Evolutionary conservation across 2,888 invertebrate genomes (phyloP).

Genomic region (Drosophila vallismaia): DNA sequence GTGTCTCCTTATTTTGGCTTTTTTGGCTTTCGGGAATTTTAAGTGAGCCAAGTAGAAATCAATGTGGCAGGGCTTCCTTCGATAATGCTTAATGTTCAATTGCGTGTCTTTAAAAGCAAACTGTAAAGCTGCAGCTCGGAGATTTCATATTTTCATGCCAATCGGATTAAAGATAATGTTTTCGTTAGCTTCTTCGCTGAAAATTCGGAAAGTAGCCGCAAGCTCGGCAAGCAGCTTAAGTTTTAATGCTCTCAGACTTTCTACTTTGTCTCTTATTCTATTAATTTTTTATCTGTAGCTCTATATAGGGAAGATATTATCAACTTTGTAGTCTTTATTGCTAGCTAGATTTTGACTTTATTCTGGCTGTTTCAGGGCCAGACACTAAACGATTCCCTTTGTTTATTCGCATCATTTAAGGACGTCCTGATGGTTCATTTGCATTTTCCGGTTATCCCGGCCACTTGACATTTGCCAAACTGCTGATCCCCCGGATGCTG

Average conservation of each 20-base stretch:
- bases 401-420: constrained; percentile 1
- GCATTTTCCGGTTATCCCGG: constrained; percentile 1
- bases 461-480: constrained; percentile 9
- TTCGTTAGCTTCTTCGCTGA: not conserved
- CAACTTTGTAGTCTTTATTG: not conserved
- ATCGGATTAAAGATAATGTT: constrained; percentile 16
- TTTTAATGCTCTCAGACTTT: not conserved
- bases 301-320: not conserved
- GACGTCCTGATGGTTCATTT: constrained; percentile 1
- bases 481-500: not conserved
- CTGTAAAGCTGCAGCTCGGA: not conserved
- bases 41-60: not conserved
- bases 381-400: not conserved
- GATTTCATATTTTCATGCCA: not conserved
- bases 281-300: not conserved
- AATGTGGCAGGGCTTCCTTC: not conserved
- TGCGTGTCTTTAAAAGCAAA: not conserved
- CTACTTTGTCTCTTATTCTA: not conserved
- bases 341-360: not conserved
- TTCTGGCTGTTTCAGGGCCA: not conserved
- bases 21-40: not conserved
- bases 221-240: constrained; percentile 3
- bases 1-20: not conserved
- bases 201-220: not conserved
- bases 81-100: not conserved